Evolutionary conservation across 92 coral and sea anemone species (phyloP).

Genomic region (Paramuricea clavata): DNA sequence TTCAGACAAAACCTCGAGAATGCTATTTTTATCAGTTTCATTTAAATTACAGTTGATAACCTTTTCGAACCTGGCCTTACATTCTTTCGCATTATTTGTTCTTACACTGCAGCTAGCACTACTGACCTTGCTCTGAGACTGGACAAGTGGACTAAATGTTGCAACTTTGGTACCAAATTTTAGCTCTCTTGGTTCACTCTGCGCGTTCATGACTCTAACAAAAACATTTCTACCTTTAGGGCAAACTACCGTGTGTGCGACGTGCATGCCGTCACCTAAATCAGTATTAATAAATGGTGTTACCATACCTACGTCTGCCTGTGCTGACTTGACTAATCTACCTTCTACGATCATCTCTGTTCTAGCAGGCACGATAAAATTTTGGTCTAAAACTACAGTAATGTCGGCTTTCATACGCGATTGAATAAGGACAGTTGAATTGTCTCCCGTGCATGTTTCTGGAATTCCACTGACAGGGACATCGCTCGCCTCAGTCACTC

Average conservation of each 20-base stretch:
- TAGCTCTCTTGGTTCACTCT: slow-evolving; percentile 16
- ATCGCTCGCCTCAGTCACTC: slow-evolving; percentile 52
- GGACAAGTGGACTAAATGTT: slow-evolving; percentile 27
- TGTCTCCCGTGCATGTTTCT: slow-evolving; percentile 14
- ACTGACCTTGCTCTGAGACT: slow-evolving; percentile 4
- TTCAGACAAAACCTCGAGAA: slow-evolving; percentile 18
- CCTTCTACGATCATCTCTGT: slow-evolving; percentile 56
- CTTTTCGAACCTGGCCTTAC: not conserved
- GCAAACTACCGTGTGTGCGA: slow-evolving; percentile 52
- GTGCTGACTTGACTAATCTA: not conserved
- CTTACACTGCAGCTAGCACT: slow-evolving; percentile 17
- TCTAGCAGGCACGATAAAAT: slow-evolving; percentile 43
- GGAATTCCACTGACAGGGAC: slow-evolving; percentile 4
- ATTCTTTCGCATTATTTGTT: not conserved
- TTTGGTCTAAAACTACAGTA: slow-evolving; percentile 31
- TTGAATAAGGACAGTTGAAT: slow-evolving; percentile 36
- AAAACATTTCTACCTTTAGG: slow-evolving; percentile 47
- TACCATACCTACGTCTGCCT: slow-evolving; percentile 48
- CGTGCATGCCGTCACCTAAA: slow-evolving; percentile 41
- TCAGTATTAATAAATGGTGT: slow-evolving; percentile 25
- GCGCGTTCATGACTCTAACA: slow-evolving; percentile 38
- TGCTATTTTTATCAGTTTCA: not conserved
- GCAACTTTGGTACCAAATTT: slow-evolving; percentile 27
- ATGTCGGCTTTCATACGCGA: slow-evolving; percentile 36
- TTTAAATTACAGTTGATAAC: slow-evolving; percentile 33